Conservation (phyloP, 2,888 invertebrate genomes). For the Anoplius nigerrimus region DNA sequence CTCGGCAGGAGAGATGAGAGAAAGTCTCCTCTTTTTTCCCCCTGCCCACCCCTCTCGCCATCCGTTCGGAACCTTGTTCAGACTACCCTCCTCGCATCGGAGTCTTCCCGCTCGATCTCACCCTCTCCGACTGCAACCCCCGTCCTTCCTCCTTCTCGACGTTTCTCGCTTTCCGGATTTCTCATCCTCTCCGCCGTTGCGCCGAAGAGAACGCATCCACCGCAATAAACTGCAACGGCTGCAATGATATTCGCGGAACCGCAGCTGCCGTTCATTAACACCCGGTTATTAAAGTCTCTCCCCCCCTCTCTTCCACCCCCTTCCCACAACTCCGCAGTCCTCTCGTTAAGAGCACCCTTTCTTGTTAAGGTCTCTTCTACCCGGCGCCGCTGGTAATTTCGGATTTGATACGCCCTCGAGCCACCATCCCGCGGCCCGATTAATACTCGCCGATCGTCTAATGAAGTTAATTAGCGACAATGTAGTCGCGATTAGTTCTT, state of each 20-base stretch:
- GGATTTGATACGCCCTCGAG: no score
- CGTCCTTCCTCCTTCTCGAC: neutral
- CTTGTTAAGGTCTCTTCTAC: slow-evolving; percentile 45
- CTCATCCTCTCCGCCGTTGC: slow-evolving; percentile 9
- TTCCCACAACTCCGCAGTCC: slow-evolving; percentile 38
- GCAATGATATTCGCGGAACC: slow-evolving; percentile 45
- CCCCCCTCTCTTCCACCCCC: slow-evolving; percentile 36
- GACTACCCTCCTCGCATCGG: neutral
- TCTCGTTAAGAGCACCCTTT: neutral
- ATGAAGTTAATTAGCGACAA: no score
- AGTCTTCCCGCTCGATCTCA: neutral
- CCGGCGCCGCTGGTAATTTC: neutral
- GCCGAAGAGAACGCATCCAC: slow-evolving; percentile 26
- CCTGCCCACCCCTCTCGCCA: neutral
- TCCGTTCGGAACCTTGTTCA: neutral
- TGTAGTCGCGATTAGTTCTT: no score
- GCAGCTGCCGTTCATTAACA: slow-evolving; percentile 52
- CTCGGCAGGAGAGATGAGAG: no score
- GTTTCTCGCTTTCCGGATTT: neutral
- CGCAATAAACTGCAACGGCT: slow-evolving; percentile 28
- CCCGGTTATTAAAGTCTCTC: slow-evolving; percentile 52
- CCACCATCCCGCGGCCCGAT: no score
- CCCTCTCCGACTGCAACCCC: neutral
- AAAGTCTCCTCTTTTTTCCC: no score
- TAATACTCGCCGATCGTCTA: no score